phyloP scores from a whole-genome alignment of 2,888 invertebrate species.

The Dynastes grantii region DNA sequence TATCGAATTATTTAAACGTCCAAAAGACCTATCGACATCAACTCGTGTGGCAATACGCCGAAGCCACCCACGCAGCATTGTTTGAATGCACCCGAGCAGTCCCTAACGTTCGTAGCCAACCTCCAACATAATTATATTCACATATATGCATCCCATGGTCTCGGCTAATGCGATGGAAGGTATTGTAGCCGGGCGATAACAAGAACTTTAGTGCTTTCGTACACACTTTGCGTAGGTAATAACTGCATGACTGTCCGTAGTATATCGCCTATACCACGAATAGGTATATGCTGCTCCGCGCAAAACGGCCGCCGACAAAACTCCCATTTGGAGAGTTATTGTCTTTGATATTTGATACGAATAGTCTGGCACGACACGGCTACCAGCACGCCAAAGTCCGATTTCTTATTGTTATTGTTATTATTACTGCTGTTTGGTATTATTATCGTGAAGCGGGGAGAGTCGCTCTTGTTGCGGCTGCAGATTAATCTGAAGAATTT shows the following conservation, averaged over 20 bases:
- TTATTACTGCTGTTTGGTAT: constrained; percentile 15
- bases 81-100: constrained; percentile 55
- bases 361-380: constrained; percentile 33
- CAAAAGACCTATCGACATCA: constrained; percentile 2
- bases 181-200: constrained; percentile 57
- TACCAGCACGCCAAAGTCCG: constrained; percentile 33
- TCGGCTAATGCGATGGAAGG: constrained; percentile 54
- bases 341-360: constrained; percentile 47
- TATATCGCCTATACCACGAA: constrained; percentile 17
- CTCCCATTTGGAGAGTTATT: constrained; percentile 40
- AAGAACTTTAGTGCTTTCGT: constrained; percentile 56
- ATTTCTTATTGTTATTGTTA: constrained; percentile 34
- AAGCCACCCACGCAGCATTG: constrained; percentile 60
- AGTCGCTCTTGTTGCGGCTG: neutral
- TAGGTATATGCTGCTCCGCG: neutral
- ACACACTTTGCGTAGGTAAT: constrained; percentile 51
- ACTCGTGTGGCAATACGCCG: constrained; percentile 14
- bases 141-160: constrained; percentile 47
- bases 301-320: constrained; percentile 15
- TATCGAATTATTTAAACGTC: constrained; percentile 44
- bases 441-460: constrained; percentile 15
- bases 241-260: constrained; percentile 28
- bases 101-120: constrained; percentile 55
- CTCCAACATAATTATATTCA: constrained; percentile 60
- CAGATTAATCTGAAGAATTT: constrained; percentile 24